phyloP scores from a whole-genome alignment of 2,113 vertebrate genomes.

The Martes martes region DNA sequence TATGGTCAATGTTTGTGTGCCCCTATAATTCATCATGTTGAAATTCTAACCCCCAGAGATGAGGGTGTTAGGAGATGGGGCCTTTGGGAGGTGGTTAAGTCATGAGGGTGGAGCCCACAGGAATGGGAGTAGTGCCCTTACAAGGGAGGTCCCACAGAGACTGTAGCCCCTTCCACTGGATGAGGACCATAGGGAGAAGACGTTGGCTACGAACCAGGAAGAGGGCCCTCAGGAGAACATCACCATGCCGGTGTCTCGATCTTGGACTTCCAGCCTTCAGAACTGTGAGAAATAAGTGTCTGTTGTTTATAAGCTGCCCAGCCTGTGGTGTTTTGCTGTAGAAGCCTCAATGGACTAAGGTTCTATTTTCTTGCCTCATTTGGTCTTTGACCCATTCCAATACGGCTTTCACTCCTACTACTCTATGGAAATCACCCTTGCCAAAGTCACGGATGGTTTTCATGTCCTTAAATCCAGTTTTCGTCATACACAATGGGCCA shows the following conservation, averaged over 20 bases:
- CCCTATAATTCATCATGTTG: neutral
- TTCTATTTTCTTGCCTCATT: neutral
- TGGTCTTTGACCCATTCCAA: neutral
- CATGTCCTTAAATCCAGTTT: neutral
- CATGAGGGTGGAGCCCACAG: neutral
- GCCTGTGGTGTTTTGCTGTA: neutral
- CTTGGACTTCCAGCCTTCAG: neutral
- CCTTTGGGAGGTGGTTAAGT: neutral
- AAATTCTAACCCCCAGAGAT: neutral
- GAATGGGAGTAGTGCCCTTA: neutral
- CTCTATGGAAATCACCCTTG: neutral
- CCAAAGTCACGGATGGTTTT: neutral
- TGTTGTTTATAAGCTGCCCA: neutral
- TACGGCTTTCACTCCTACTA: neutral
- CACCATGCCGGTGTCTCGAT: neutral
- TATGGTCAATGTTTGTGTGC: neutral
- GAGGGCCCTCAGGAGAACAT: neutral
- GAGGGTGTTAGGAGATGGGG: neutral
- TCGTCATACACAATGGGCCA: neutral
- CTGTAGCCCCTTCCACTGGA: neutral
- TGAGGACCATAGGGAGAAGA: neutral
- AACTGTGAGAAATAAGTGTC: neutral
- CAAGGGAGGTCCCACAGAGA: neutral
- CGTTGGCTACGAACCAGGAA: neutral
- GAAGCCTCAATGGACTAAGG: neutral